phyloP scores from a whole-genome alignment of 2,797 vertebrate species.

The Graptemys geographica region DNA sequence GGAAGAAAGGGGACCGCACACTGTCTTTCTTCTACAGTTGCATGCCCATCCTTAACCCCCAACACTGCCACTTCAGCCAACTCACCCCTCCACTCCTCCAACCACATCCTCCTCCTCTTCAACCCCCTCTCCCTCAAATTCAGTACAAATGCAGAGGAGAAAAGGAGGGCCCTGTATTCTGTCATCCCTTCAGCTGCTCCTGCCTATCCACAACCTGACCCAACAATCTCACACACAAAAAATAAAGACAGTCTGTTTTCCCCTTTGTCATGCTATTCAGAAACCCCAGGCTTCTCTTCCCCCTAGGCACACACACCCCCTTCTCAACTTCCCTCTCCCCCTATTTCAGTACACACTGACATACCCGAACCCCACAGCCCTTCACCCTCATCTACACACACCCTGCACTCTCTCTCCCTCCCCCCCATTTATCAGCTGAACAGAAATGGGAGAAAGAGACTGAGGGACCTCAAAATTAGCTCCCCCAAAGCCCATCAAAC shows the following conservation, averaged over 20 bases:
- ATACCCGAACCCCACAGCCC: not conserved
- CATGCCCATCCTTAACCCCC: not conserved
- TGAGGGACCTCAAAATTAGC: not conserved
- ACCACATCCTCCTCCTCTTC: not conserved
- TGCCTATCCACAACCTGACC: rapidly evolving
- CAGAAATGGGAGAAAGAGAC: not conserved
- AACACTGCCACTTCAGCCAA: not conserved
- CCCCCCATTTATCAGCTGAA: not conserved
- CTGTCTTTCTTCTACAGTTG: not conserved
- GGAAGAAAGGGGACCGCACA: not conserved
- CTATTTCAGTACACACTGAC: not conserved
- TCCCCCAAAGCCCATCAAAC: not conserved
- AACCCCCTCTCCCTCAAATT: not conserved
- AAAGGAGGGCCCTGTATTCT: not conserved
- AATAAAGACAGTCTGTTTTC: not conserved
- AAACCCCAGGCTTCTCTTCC: not conserved
- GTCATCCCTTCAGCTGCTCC: not conserved
- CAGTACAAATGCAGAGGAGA: not conserved
- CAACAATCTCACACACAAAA: not conserved
- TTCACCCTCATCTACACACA: rapidly evolving
- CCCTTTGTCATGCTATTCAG: not conserved
- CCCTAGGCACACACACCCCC: not conserved
- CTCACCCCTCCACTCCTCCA: rapidly evolving
- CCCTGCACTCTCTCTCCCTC: not conserved
- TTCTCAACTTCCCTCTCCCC: not conserved